Evolutionary conservation across 2,113 vertebrate genomes (phyloP).

Genomic region (Zapornia atra): DNA sequence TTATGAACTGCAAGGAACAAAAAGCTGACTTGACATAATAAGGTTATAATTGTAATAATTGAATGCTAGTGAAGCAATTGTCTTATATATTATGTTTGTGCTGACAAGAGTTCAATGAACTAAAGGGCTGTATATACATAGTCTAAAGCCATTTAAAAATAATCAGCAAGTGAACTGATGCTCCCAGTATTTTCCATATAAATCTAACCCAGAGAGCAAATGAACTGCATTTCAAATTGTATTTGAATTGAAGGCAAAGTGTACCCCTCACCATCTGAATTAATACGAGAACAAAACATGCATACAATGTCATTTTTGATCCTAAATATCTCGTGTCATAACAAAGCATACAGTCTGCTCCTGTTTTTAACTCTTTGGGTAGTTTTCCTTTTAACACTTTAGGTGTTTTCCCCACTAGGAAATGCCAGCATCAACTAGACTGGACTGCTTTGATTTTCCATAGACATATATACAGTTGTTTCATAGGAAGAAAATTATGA

Average conservation of each 20-base stretch:
- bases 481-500: neutral
- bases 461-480: neutral
- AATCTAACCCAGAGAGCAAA: neutral
- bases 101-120: slow-evolving; percentile 43
- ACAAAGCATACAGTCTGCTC: neutral
- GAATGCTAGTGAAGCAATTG: slow-evolving; percentile 24
- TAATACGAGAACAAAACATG: neutral
- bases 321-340: neutral
- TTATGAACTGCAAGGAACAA: slow-evolving; percentile 23
- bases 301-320: neutral
- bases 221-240: neutral
- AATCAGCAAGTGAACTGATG: neutral
- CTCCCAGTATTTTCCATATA: neutral
- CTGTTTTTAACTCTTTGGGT: neutral
- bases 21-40: slow-evolving; percentile 27
- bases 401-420: neutral
- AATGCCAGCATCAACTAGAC: neutral
- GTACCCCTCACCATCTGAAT: neutral
- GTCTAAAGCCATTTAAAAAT: slow-evolving; percentile 10
- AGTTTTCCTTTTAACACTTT: neutral
- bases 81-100: neutral
- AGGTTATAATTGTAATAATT: slow-evolving; percentile 49
- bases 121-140: slow-evolving; percentile 4
- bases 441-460: neutral
- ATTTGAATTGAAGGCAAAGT: neutral